Evolutionary conservation across 2,888 invertebrate genomes (phyloP), one percentile per base, ranked within the genome.

Genomic region (Pediacus dermestoides): DNA sequence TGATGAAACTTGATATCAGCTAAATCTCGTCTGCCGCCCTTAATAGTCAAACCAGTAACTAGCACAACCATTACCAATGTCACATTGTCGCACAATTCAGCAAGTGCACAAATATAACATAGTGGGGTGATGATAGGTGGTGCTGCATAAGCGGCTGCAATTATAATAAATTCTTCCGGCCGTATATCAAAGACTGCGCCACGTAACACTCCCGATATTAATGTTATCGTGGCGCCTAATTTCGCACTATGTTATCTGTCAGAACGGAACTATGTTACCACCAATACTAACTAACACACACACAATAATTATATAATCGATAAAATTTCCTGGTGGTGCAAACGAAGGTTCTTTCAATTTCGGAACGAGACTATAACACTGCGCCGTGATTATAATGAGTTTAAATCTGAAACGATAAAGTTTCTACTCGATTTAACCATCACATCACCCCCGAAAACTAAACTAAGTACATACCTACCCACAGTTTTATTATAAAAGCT

Each of bases 351-450:
- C 28, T 28, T 26, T 8, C 27, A 26, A 7, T 10, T 26, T 26
- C 10, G 10, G 10, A 7, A 9, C 27, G n/a, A 35, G 36, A 37
- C 38, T n/a, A n/a, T n/a, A n/a, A n/a, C n/a, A n/a, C n/a, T n/a
- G n/a, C 37, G 44, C 42, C 46, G 46, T 46, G 48, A 55, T 50
- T 53, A 50, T 53, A 50, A 52, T 44, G 49, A 55, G 55, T 50
- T 57, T 50, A 49, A 56, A 50, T 48, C 51, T 44, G 34, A n/a
- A n/a, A 39, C 46, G 53, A 52, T 56, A 49, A 59, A 57, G 53
- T 56, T 59, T 55, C 57, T 48, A 39, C 44, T 46, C 54, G 49
- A 57, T 58, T 59, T 53, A 57, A 55, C 55, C 50, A 39, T 39
- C 21, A n/a, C n/a, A n/a, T n/a, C n/a, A n/a, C n/a, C n/a, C n/a